Evolutionary conservation across 2,888 invertebrate genomes (phyloP).

Genomic region (Zhuqinia jingwanae): DNA sequence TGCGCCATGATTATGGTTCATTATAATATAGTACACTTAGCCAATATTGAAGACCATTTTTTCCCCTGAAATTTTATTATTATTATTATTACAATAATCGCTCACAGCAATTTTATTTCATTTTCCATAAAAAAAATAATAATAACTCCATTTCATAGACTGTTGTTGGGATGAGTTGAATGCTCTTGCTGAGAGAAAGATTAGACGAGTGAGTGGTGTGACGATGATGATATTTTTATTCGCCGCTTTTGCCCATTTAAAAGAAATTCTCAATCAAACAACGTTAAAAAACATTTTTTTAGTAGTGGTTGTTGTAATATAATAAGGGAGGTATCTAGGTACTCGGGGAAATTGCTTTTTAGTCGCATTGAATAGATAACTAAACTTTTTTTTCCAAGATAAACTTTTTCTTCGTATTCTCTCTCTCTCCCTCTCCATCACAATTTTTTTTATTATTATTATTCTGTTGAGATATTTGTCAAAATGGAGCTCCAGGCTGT

Average conservation of each 20-base stretch:
- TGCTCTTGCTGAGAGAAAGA: conserved; percentile 60
- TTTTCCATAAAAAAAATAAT: conserved; percentile 23
- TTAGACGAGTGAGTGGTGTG: conserved; percentile 27
- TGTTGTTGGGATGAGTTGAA: conserved; percentile 38
- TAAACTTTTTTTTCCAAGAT: conserved; percentile 38
- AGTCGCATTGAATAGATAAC: too few species aligned
- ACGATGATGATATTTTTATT: conserved; percentile 21
- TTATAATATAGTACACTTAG: too few species aligned
- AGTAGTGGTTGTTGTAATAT: too few species aligned
- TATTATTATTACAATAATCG: conserved; percentile 15
- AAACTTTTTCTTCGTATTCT: conserved; percentile 10
- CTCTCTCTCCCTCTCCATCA: not conserved
- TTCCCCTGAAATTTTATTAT: not conserved
- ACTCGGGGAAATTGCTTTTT: conserved; percentile 38
- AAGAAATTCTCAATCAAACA: conserved; percentile 32
- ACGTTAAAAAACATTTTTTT: not conserved
- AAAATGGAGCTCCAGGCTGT: conserved; percentile 65
- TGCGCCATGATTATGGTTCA: not conserved
- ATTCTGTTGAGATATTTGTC: conserved; percentile 62
- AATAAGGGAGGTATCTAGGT: not conserved
- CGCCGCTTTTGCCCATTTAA: conserved; percentile 15
- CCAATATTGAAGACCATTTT: not conserved
- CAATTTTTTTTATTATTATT: too few species aligned
- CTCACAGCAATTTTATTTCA: conserved; percentile 39
- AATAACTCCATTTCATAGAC: conserved; percentile 34